Base-by-base conservation (phyloP, 2,797 vertebrate genomes). In the Ispidina picta region DNA sequence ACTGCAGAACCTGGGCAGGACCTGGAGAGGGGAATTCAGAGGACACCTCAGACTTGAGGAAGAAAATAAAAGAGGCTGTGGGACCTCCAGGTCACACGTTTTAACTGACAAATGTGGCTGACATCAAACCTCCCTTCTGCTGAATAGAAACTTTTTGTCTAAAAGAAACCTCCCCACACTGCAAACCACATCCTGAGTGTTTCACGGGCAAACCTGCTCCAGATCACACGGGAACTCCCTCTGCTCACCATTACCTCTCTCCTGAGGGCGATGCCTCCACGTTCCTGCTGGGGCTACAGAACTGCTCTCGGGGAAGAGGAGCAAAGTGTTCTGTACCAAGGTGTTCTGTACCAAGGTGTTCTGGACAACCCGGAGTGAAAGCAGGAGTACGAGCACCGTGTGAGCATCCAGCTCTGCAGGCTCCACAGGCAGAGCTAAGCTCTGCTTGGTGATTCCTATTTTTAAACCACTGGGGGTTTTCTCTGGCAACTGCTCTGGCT, bases 61-160 rank as follows among this genome's bases (percentile, higher is more conserved):
- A 51, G 44, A 48, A 8, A 37, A 2, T 14, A 19, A 52, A 1
- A 2, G 14, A 4, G 0, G 11, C 28, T 18, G 48, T 0, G 0
- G 18, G 49, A n/a, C 64, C 52, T 46, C 71, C 41, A 23, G 33
- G 54, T 18, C 86, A 66, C 51, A 48, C 23, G 49, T n/a, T 65
- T 37, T 21, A 83, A n/a, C 12, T 1, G 35, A 39, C 26, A 46
- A 14, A 56, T 0, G 1, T 2, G 74, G 73, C 41, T 68, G 59
- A 60, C 81, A 69, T 1, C 6, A 31, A 75, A 43, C 17, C 63
- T 31, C 6, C 29, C 26, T 82, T 29, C 70, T 62, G 77, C 65
- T 59, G 8, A 70, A 52, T 0, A 73, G 49, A 46, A 58, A 46
- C 28, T 54, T 6, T 6, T 11, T 39, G 66, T 37, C 22, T 13